Base-by-base conservation (phyloP, 2,888 invertebrate species). In the Alviniconcha strummeri region DNA sequence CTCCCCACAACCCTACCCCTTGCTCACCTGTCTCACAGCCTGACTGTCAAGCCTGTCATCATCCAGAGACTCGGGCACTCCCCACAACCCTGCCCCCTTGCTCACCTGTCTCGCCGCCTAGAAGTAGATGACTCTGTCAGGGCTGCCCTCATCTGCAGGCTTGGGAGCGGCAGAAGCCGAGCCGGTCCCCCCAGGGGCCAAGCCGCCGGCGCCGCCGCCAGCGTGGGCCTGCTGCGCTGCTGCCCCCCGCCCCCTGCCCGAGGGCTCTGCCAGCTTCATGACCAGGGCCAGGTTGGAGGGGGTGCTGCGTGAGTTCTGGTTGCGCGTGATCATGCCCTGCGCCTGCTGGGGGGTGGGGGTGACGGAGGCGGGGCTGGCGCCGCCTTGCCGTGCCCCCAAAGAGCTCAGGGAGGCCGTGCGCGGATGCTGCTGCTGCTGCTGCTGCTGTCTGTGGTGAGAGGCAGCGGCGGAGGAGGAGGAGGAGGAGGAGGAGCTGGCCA, bases 241-340 rank as follows among this genome's bases (percentile, higher is more conserved):
- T 19, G 56, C 71, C 5, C 64, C 54, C 52, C 57, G n/a, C 5
- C 60, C 75, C 64, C 81, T 88, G 55, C 85, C 83, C 64, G 87
- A 88, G n/a, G 90, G 89, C 76, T 91, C 90, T 6, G 92, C 90
- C 72, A 92, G 86, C 85, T 91, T 91, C 87, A 91, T 88, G 36
- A 91, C 86, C 52, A 85, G 84, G 17, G 88, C 86, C 64, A 91
- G 84, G 72, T 86, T 85, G 54, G 88, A 87, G 2, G 87, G 83
- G 7, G 87, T 84, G 8, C 85, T 85, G n/a, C 86, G 81, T 5
- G 86, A 82, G 52, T 83, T 88, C 83, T 87, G 87, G 75, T 86
- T 86, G 75, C 81, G 79, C 69, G 69, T 52, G 54, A 80, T 82
- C 57, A 82, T 81, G 56, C 77, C 64, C 17, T 83, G 85, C 19